A percentile compares a stretch with the other conserved stretches of the same genome.
phyloP scores from a whole-genome alignment of 2,797 vertebrate genomes.

The Bovichtus variegatus region DNA sequence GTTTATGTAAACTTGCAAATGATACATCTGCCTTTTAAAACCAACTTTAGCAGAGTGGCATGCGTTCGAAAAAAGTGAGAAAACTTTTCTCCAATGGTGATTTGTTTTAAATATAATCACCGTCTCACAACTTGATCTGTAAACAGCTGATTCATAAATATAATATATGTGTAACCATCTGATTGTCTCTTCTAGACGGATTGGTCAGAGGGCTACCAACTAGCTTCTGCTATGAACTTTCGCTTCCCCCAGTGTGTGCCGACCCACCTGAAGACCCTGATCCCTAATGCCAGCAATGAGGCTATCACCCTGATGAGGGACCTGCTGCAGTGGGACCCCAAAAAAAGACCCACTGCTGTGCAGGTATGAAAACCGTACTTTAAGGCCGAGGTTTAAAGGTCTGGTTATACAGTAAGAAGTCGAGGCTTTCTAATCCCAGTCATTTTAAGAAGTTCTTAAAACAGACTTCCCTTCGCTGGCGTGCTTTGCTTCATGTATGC shows the following conservation, averaged over 20 bases:
- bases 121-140: not conserved
- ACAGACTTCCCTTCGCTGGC: not conserved
- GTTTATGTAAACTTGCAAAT: not conserved
- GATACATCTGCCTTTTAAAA: not conserved
- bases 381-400: rapidly evolving
- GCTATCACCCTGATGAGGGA: slow-evolving; percentile 93
- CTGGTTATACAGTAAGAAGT: not conserved
- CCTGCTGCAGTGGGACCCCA: slow-evolving; percentile 95
- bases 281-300: slow-evolving; percentile 95
- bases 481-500: not conserved
- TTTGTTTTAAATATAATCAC: not conserved
- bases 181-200: slow-evolving; percentile 85
- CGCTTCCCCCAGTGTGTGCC: slow-evolving; percentile 97
- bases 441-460: slow-evolving; percentile 30
- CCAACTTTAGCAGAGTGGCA: not conserved
- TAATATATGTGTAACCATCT: not conserved
- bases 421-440: slow-evolving; percentile 32
- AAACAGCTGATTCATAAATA: not conserved
- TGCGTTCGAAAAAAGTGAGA: too few relatives aligned
- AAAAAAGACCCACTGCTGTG: slow-evolving; percentile 94
- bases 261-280: slow-evolving; percentile 95
- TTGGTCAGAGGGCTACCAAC: slow-evolving; percentile 96
- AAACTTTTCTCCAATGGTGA: not conserved
- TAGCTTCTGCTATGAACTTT: slow-evolving; percentile 96
- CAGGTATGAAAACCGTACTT: slow-evolving; percentile 88